phyloP scores from a whole-genome alignment of 2,888 invertebrate genomes.

The Harpagoxenus sublaevis region DNA sequence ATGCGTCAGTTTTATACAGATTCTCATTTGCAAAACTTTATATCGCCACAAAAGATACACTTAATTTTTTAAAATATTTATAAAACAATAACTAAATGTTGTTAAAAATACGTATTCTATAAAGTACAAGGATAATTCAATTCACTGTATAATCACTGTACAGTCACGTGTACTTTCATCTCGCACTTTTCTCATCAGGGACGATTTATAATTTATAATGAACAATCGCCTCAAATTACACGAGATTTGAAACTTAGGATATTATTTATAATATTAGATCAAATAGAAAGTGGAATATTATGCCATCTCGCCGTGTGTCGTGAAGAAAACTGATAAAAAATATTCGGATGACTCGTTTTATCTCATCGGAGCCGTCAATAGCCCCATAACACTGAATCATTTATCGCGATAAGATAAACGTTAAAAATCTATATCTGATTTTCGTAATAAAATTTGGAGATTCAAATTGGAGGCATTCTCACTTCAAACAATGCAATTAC shows the following conservation, averaged over 20 bases:
- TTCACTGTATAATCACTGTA: no score
- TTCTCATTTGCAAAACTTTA: no score
- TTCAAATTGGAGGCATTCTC: not conserved
- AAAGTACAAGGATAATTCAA: no score
- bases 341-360: slow-evolving; percentile 5
- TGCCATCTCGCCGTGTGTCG: not conserved
- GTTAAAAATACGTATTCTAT: no score
- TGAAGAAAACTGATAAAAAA: slow-evolving; percentile 30
- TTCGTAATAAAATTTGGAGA: not conserved
- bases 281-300: not conserved
- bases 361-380: not conserved
- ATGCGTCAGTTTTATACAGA: no score
- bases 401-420: slow-evolving; percentile 49
- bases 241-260: not conserved
- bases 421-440: slow-evolving; percentile 1
- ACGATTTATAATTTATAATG: not conserved
- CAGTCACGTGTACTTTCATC: not conserved
- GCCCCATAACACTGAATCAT: slow-evolving; percentile 3
- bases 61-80: no score
- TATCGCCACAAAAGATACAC: no score
- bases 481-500: not conserved
- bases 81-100: no score
- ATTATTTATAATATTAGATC: not conserved
- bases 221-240: not conserved
- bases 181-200: not conserved